Conservation (phyloP, 2,797 vertebrate genomes). For the Pagetopsis macropterus region DNA sequence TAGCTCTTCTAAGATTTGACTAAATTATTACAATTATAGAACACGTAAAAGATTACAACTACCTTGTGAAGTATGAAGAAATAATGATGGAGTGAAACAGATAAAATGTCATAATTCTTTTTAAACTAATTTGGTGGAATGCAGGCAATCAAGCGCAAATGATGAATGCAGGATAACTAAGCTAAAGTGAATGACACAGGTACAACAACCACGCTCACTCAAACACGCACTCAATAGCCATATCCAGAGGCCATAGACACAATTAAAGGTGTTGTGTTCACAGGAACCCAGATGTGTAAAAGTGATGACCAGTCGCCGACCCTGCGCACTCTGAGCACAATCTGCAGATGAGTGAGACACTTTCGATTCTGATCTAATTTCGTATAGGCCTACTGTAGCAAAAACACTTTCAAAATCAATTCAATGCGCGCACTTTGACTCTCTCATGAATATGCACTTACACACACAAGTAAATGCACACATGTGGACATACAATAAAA, state of each 20-base stretch:
- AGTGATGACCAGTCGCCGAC: slow-evolving; percentile 30
- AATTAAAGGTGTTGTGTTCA: slow-evolving; percentile 27
- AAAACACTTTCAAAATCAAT: neutral
- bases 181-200: slow-evolving; percentile 7
- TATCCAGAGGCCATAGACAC: neutral
- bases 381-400: neutral
- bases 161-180: neutral
- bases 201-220: neutral
- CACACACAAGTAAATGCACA: neutral
- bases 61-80: neutral
- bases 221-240: neutral
- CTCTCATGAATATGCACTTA: slow-evolving; percentile 12
- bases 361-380: slow-evolving; percentile 1
- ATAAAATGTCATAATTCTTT: neutral
- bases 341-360: neutral
- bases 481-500: neutral
- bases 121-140: no score
- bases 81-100: neutral
- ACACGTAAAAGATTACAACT: neutral
- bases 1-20: neutral
- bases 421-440: neutral
- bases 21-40: neutral
- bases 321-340: slow-evolving; percentile 18
- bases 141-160: neutral
- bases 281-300: slow-evolving; percentile 32